Evolutionary conservation across 2,888 invertebrate species (phyloP).

Genomic region (Stramonita haemastoma): DNA sequence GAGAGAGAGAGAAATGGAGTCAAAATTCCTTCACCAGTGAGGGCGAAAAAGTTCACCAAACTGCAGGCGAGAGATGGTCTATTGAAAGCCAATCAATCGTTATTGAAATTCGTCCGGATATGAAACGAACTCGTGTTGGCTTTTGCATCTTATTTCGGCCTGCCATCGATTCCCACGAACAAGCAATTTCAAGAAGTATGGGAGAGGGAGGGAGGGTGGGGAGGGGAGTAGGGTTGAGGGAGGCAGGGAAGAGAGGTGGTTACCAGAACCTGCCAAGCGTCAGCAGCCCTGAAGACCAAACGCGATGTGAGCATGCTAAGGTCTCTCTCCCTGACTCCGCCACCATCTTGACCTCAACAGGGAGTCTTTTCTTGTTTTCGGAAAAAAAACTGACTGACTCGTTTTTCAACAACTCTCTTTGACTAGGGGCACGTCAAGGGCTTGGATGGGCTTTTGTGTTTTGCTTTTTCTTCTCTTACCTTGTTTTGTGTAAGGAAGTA

Average conservation of each 20-base stretch:
- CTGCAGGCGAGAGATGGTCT: neutral
- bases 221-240: neutral
- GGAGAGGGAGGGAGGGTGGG: neutral
- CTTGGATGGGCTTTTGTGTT: too few relatives aligned
- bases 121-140: constrained; percentile 21
- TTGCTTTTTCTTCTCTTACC: too few relatives aligned
- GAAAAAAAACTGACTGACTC: too few relatives aligned
- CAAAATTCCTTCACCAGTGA: neutral
- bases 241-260: neutral
- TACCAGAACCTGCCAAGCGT: neutral
- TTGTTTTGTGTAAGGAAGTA: too few relatives aligned
- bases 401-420: too few relatives aligned
- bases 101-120: constrained; percentile 24
- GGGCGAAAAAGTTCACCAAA: constrained; percentile 3
- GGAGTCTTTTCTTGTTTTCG: too few relatives aligned
- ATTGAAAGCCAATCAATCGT: constrained; percentile 18
- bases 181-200: constrained; percentile 1
- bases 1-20: too few relatives aligned
- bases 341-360: neutral
- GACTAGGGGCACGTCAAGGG: too few relatives aligned
- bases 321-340: neutral
- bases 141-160: neutral
- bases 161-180: constrained; percentile 18
- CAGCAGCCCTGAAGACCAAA: neutral
- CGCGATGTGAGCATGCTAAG: neutral